Base-by-base conservation (phyloP, 1,140 invertebrate species). In the Copidosoma floridanum region DNA sequence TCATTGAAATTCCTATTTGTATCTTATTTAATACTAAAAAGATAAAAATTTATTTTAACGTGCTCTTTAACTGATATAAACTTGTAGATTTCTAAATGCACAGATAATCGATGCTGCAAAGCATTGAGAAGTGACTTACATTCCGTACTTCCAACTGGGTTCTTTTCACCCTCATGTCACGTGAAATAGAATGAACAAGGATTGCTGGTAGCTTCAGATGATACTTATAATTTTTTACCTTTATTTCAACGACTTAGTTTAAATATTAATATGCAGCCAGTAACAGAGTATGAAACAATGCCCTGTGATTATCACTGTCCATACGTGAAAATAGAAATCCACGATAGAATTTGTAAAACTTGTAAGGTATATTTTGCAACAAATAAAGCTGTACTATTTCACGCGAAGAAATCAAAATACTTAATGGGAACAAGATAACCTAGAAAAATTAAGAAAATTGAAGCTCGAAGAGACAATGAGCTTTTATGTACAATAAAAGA, bases 341-440 rank as follows among this genome's bases (percentile, higher is more conserved):
- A 6, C 8, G 51, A 21, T 10, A 50, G 57, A 26, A 51, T 41
- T 10, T 58, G 57, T 21, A 23, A 38, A 50, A 51, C 35, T 3
- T 58, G 57, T 40, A 23, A 24, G 20, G 23, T 48, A 26, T 58
- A 58, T 58, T 43, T 41, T 58, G 47, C 57, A 20, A 23, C 57
- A 37, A 46, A 57, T 18, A 48, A 47, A 47, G 43, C 35, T 24
- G 40, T 24, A 52, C 3, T 1, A 3, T 20, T 11, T 52, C 35
- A 52, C 23, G 23, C 40, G 32, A 52, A 20, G 16, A 18, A 11
- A 24, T 18, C 16, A 1, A 38, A 52, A 35, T 35, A 52, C 24
- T 24, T 12, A 5, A 3, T 38, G 14, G 23, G 32, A n/a, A n/a
- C 8, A 16, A 32, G 21, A 20, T 12, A 53, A 53, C 21, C 20